Evolutionary conservation across 2,113 vertebrate genomes (phyloP), one percentile per base, ranked within the genome.

Genomic region (Micronisus gabar): DNA sequence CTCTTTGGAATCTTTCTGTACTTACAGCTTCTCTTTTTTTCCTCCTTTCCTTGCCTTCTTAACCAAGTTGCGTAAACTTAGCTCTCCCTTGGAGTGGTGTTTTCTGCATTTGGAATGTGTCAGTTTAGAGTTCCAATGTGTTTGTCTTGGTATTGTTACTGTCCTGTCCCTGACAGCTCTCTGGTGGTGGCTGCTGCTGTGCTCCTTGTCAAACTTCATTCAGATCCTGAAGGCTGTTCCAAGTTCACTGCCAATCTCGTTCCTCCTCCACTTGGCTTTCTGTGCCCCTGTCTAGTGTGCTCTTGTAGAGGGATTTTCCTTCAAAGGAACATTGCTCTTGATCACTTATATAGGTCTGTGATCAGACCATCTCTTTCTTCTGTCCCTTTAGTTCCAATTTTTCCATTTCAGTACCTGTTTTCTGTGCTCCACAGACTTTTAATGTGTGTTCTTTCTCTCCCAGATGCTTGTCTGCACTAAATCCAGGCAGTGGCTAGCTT

Each of bases 401-500:
- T 71, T 34, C 12, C 16, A 7, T 48, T 91, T 47, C 9, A 38
- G 4, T 81, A 6, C 8, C 17, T 36, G 7, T 78, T 81, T 55
- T 68, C 48, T 90, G 18, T 52, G 27, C 11, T 80, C 7, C 45
- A 10, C 23, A 61, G 36, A 11, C 5, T 41, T 80, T 5, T 50
- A 41, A 27, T 0, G 0, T 52, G 40, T 2, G 0, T 76, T 79
- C 6, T 85, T 79, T 67, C 38, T 67, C 36, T 63, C 17, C 22
- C n/a, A 47, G 38, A 10, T 71, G 13, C 47, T 79, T 1, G 2
- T 58, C 56, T 68, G 38, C 7, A 9, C 8, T 79, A 68, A 65
- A 82, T 90, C 29, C 43, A 55, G 20, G 32, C 47, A 74, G 34
- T 55, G 29, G 25, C 17, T 59, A 27, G 18, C 7, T 25, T 79